Conservation (phyloP, 2,888 invertebrate genomes). For the Melanophora roralis region DNA sequence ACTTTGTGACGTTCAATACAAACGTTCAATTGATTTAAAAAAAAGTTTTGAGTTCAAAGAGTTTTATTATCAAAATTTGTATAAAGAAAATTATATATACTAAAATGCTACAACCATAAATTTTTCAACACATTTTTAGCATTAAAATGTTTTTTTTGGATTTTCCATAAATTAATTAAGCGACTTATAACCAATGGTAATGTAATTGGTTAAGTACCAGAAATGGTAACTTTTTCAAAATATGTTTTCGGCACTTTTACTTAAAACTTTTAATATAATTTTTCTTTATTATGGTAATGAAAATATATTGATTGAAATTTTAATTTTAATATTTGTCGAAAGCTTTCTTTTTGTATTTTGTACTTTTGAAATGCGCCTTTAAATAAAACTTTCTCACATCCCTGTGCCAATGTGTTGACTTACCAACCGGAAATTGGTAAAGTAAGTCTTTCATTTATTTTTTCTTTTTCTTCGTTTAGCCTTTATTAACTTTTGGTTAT, state of each 20-base stretch:
- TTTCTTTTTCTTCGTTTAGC: neutral
- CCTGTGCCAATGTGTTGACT: neutral
- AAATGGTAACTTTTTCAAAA: neutral
- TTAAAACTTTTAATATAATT: too few species aligned
- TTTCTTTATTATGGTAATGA: too few species aligned
- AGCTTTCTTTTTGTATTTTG: too few species aligned
- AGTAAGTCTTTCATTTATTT: neutral
- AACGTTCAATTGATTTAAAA: too few species aligned
- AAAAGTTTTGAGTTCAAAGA: too few species aligned
- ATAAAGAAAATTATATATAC: too few species aligned
- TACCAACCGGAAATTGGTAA: slow-evolving; percentile 10
- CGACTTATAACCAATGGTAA: too few species aligned
- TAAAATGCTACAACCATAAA: too few species aligned
- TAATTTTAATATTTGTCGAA: too few species aligned
- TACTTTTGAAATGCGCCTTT: neutral
- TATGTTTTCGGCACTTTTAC: too few species aligned
- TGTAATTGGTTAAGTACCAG: neutral
- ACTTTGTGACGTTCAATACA: too few species aligned
- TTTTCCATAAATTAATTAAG: neutral
- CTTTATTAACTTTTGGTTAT: neutral
- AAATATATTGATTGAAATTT: neutral
- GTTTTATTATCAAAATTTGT: too few species aligned
- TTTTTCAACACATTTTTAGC: neutral
- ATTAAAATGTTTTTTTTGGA: neutral
- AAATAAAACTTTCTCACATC: neutral